Conservation (phyloP, 1,140 invertebrate genomes). For the Stratiolaelaps scimitus region DNA sequence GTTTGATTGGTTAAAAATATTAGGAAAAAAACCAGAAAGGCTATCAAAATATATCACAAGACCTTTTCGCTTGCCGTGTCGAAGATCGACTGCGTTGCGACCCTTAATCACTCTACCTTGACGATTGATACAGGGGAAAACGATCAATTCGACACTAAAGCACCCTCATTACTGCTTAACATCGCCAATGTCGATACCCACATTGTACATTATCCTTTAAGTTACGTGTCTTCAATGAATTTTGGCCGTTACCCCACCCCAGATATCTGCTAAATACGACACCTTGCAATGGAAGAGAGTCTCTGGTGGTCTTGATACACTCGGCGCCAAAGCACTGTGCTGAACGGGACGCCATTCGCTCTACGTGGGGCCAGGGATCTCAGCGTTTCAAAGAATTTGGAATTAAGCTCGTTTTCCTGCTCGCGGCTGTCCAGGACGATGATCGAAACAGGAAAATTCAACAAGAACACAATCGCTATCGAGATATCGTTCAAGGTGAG, state of each 20-base stretch:
- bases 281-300: conserved; percentile 32
- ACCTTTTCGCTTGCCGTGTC: too few relatives aligned
- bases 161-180: too few relatives aligned
- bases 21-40: too few relatives aligned
- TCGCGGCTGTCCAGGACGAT: conserved; percentile 28
- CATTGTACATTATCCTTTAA: neutral
- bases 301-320: conserved; percentile 56
- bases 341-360: conserved; percentile 51
- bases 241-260: neutral
- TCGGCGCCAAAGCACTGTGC: conserved; percentile 59
- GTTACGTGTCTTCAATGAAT: neutral
- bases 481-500: conserved; percentile 60
- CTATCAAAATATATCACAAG: too few relatives aligned
- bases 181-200: neutral
- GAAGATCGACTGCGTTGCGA: too few relatives aligned
- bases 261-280: conserved; percentile 35
- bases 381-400: conserved; percentile 7
- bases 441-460: conserved; percentile 30
- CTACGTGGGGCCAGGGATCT: conserved; percentile 30
- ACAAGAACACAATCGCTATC: conserved; percentile 52
- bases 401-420: conserved; percentile 32
- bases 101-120: too few relatives aligned
- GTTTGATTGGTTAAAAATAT: too few relatives aligned
- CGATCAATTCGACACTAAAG: too few relatives aligned
- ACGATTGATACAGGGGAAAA: too few relatives aligned